Evolutionary conservation across 2,888 invertebrate genomes (phyloP).

Genomic region (Eledone cirrhosa): DNA sequence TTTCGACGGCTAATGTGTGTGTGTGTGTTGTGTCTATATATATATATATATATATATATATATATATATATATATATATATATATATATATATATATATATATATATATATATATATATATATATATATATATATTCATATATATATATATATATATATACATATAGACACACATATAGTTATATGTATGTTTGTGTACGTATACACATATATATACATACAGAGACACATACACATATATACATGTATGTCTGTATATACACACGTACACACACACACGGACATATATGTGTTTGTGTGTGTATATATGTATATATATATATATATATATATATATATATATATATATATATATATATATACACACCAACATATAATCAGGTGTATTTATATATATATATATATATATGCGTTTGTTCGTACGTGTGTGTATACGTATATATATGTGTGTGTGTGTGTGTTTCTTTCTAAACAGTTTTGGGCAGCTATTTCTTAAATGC

Average conservation of each 20-base stretch:
- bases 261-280: too few species aligned
- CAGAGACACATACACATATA: too few species aligned
- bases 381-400: not conserved
- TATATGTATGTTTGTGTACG: not conserved
- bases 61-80: not conserved
- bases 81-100: not conserved
- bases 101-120: not conserved
- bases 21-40: too few species aligned
- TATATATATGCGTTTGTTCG: too few species aligned
- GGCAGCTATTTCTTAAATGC: not conserved
- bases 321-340: conserved; percentile 24
- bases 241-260: too few species aligned
- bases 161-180: not conserved
- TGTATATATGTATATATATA: too few species aligned
- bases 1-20: too few species aligned
- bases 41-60: not conserved
- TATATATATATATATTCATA: too few species aligned
- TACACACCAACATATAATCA: not conserved
- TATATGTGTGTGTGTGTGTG: not conserved
- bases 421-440: too few species aligned
- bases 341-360: conserved; percentile 9
- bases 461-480: not conserved
- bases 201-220: not conserved
- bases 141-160: not conserved
- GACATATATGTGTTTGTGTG: too few species aligned